Conservation (phyloP, 2,797 vertebrate species). For the Mus spretus region DNA sequence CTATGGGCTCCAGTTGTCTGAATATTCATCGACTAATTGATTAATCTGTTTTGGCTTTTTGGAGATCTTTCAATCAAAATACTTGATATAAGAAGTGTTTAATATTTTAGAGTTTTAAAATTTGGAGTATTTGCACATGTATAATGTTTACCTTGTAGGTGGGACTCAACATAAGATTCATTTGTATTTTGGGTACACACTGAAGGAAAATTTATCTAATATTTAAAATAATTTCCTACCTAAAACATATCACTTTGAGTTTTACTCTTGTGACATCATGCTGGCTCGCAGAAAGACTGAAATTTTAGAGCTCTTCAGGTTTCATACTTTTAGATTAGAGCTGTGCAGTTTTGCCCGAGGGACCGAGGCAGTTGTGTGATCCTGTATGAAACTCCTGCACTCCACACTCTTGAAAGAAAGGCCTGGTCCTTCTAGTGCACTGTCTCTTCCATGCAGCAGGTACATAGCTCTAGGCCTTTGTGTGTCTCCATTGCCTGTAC, state of each 20-base stretch:
- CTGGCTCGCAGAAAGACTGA: background rate
- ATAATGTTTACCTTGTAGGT: background rate
- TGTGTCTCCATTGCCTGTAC: background rate
- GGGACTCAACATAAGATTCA: background rate
- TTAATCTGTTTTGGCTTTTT: background rate
- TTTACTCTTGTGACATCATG: background rate
- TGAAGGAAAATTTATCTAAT: background rate
- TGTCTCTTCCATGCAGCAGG: background rate
- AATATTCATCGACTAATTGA: background rate
- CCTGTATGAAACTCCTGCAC: fast-evolving
- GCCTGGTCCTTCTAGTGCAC: background rate
- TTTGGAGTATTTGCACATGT: background rate
- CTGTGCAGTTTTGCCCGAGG: fast-evolving
- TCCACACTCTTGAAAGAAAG: fast-evolving
- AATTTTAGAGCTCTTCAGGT: background rate
- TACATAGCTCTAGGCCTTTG: background rate
- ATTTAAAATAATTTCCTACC: background rate
- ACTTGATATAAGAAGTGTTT: background rate
- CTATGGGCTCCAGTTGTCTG: background rate
- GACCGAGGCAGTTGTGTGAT: fast-evolving
- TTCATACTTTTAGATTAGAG: background rate
- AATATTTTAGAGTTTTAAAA: background rate
- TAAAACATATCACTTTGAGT: background rate
- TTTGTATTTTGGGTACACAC: background rate
- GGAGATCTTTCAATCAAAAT: background rate